Evolutionary conservation across 2,888 invertebrate species (phyloP).

Genomic region (Oligia fasciuncula): DNA sequence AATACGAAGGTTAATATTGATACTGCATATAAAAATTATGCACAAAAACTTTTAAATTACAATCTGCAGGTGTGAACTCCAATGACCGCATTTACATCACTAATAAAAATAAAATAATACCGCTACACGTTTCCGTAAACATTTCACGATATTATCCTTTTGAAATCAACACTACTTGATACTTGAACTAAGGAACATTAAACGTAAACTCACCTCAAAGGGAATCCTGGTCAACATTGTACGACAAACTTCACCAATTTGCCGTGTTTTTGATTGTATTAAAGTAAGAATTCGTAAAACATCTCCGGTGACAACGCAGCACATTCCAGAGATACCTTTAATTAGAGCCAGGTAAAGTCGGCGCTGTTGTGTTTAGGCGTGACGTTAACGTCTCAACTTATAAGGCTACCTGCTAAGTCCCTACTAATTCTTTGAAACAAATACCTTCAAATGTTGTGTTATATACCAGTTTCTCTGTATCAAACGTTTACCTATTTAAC

Average conservation of each 20-base stretch:
- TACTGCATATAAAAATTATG: background rate
- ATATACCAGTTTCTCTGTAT: background rate
- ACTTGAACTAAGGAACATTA: conserved; percentile 47
- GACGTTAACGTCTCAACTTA: conserved; percentile 66
- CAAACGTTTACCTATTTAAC: background rate
- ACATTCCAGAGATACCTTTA: conserved; percentile 79
- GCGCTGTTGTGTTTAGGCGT: conserved; percentile 47
- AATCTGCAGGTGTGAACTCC: conserved; percentile 41
- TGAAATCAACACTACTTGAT: conserved; percentile 41
- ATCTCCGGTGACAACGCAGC: conserved; percentile 72
- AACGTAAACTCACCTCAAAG: conserved; percentile 53
- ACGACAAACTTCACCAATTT: conserved; percentile 60
- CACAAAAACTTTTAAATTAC: conserved; percentile 19
- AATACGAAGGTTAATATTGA: background rate
- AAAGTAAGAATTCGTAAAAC: conserved; percentile 62
- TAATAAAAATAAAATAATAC: conserved; percentile 51
- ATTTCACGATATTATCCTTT: conserved; percentile 42
- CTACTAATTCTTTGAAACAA: conserved; percentile 30
- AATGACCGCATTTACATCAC: conserved; percentile 40
- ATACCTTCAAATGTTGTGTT: conserved; percentile 1
- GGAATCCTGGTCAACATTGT: conserved; percentile 53
- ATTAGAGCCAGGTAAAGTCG: conserved; percentile 76
- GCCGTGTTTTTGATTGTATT: conserved; percentile 52
- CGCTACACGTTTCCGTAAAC: conserved; percentile 47
- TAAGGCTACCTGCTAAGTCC: conserved; percentile 41